A percentile compares a stretch with the other conserved stretches of the same genome.
phyloP scores from a whole-genome alignment of 2,797 vertebrate species.

The Rachycentron canadum region DNA sequence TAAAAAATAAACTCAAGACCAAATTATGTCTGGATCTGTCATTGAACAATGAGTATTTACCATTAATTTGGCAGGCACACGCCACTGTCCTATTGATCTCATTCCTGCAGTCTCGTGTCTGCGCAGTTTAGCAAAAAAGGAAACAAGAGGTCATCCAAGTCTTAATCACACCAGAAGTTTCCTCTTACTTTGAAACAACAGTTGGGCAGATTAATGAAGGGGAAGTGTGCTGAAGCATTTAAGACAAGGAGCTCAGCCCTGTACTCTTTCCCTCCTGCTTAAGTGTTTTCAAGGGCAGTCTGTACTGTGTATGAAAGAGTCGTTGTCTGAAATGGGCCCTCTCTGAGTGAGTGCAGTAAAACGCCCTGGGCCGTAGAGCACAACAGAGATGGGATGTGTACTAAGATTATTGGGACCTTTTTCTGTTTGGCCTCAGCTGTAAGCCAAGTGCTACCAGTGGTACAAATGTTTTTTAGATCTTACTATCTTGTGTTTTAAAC shows the following conservation, averaged over 20 bases:
- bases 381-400: constrained; percentile 39
- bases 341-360: constrained; percentile 45
- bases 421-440: neutral
- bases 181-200: constrained; percentile 52
- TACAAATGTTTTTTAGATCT: constrained; percentile 23
- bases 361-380: constrained; percentile 23
- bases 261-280: constrained; percentile 27
- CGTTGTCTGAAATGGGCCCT: constrained; percentile 58
- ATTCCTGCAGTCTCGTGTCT: constrained; percentile 44
- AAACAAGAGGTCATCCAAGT: constrained; percentile 33
- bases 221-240: constrained; percentile 61
- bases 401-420: constrained; percentile 11
- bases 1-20: neutral
- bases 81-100: constrained; percentile 7
- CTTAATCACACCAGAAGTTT: constrained; percentile 55
- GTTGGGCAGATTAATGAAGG: constrained; percentile 52
- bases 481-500: constrained; percentile 3
- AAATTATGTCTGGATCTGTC: neutral
- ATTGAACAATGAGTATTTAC: neutral
- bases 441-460: constrained; percentile 6
- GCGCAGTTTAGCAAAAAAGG: constrained; percentile 49
- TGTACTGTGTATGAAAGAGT: constrained; percentile 55
- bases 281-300: constrained; percentile 22
- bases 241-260: constrained; percentile 25
- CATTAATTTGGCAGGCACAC: constrained; percentile 15